Percentiles rank a stretch among this genome's conserved stretches.
Conservation (phyloP, 2,113 vertebrate species). For the Odontesthes bonariensis region DNA sequence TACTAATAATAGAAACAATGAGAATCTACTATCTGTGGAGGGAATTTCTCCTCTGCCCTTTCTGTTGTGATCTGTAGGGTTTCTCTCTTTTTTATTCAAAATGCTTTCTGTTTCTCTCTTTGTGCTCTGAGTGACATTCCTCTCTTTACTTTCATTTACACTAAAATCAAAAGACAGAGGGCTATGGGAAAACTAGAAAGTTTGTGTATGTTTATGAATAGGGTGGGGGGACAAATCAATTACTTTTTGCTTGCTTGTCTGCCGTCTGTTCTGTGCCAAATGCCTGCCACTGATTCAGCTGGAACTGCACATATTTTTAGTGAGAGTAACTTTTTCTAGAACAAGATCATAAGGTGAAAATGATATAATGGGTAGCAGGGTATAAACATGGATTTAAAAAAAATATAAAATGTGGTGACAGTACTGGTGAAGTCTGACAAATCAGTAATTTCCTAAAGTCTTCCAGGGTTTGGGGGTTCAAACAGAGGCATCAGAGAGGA, state of each 20-base stretch:
- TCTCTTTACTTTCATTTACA: conserved; percentile 66
- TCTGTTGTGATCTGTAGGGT: conserved; percentile 76
- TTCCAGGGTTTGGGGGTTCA: conserved; percentile 77
- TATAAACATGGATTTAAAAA: conserved; percentile 23
- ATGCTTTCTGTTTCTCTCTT: conserved; percentile 71
- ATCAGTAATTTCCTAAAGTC: conserved; percentile 77
- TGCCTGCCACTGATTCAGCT: conserved; percentile 72
- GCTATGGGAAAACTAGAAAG: conserved; percentile 33
- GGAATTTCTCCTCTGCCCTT: conserved; percentile 71
- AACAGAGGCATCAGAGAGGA: conserved; percentile 60
- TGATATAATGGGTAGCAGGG: conserved; percentile 67
- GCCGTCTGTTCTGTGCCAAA: conserved; percentile 75
- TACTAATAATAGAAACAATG: conserved; percentile 74
- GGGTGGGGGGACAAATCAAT: conserved; percentile 32
- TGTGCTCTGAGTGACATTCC: conserved; percentile 67
- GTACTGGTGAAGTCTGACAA: conserved; percentile 35
- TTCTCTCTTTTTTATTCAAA: conserved; percentile 73
- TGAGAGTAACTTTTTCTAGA: conserved; percentile 62
- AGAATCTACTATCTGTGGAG: conserved; percentile 79
- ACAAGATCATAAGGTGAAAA: conserved; percentile 38
- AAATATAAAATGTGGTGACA: neutral
- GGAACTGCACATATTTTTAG: conserved; percentile 75
- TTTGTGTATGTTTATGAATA: conserved; percentile 35
- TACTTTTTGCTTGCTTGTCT: conserved; percentile 72
- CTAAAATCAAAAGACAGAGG: conserved; percentile 51